These are phyloP conservation scores for Piezodorus guildinii DNA, from an alignment of 1,140 invertebrate genomes.

Conservation along the genomic window DNA sequence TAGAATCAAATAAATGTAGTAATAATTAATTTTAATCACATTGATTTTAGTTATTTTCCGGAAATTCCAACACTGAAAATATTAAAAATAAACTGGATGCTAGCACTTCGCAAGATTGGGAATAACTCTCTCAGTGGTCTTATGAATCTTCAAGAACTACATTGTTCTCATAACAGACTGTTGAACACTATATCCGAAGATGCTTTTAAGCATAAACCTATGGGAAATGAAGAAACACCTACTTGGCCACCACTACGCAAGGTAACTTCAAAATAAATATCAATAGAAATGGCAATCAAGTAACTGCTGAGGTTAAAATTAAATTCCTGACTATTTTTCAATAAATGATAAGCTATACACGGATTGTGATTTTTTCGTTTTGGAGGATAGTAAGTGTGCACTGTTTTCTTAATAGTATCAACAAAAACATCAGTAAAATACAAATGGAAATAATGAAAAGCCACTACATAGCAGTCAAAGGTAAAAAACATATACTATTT, in stretches of 20 bases:
- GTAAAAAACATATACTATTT: too few species aligned
- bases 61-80: slow-evolving; percentile 2
- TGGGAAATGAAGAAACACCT: not conserved
- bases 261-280: not conserved
- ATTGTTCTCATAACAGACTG: slow-evolving; percentile 6
- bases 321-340: too few species aligned
- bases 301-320: too few species aligned
- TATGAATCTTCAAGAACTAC: not conserved
- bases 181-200: slow-evolving; percentile 1
- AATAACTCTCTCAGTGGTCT: slow-evolving; percentile 8
- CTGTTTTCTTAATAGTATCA: too few species aligned
- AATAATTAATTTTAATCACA: not conserved
- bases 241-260: slow-evolving; percentile 7
- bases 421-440: too few species aligned
- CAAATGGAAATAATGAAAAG: too few species aligned
- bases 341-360: too few species aligned
- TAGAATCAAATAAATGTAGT: too few species aligned
- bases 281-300: not conserved
- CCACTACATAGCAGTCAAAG: too few species aligned
- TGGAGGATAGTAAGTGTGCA: too few species aligned
- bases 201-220: not conserved
- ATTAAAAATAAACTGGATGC: slow-evolving; percentile 15
- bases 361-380: too few species aligned
- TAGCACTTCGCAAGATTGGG: slow-evolving; percentile 3
- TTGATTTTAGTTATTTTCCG: slow-evolving; percentile 8